Base-by-base conservation (phyloP, 2,797 vertebrate genomes). In the Furcifer pardalis region DNA sequence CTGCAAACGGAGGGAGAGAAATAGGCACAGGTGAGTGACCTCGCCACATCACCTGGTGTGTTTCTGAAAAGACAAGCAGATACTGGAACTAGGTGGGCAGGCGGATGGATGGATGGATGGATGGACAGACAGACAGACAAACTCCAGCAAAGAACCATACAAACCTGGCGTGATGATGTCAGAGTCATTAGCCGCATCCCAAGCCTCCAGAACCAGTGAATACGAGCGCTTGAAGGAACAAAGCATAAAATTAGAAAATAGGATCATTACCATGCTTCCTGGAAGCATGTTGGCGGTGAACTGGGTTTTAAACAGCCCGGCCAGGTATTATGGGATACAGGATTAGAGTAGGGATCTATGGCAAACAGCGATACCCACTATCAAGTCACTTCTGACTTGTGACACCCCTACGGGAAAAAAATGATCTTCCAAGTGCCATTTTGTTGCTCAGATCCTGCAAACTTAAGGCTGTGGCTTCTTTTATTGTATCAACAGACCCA, bases 161-260 rank as follows among this genome's bases (percentile, higher is more conserved):
- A 8, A 12, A 15, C 86, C 82, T 35, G 42, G 72, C 27, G 23
- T 84, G 63, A 40, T 32, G 27, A 84, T 13, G 1, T 84, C 65
- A 1, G 77, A 49, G 15, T 17, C 30, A 25, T 87, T 87, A 46
- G 23, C 52, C 4, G 82, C 86, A 37, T 87, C 72, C 98, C 97
- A 98, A 30, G 96, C 96, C 83, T 98, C 98, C 0, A 98, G 94
- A 75, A 97, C 97, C 84, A 98, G 93, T 2, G 96, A 97, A 89
- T 98, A 97, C 0, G 93, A 95, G 12, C 96, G 97, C 98, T 98
- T 90, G 5, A 90, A 86, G 69, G 27, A 59, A 56, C 19, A 23
- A 77, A 56, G 63, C n/a, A 42, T 2, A 42, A 30, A 6, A 27
- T 66, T n/a, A 79, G 30, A 5, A 5, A 35, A 0, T 3, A 80